These are phyloP conservation scores for Condylostylus longicornis DNA, from an alignment of 1,140 invertebrate genomes.

Conservation along the genomic window DNA sequence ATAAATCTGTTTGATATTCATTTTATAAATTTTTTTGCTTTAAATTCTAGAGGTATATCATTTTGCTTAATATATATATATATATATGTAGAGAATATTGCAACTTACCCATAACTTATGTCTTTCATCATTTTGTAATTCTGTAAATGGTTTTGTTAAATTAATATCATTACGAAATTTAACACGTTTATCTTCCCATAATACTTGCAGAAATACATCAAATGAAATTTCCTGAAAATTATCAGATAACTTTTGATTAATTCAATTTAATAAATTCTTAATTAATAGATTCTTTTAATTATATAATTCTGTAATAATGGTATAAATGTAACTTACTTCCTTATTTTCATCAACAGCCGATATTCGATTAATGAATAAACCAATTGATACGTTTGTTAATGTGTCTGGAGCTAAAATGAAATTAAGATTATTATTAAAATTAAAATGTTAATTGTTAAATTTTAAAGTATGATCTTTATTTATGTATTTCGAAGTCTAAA, in stretches of 20 bases:
- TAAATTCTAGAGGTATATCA: too few relatives aligned
- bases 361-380: constrained; percentile 40
- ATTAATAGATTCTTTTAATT: neutral
- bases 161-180: constrained; percentile 11
- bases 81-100: neutral
- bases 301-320: too few relatives aligned
- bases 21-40: too few relatives aligned
- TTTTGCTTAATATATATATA: too few relatives aligned
- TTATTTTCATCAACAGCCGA: constrained; percentile 44
- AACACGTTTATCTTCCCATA: constrained; percentile 39
- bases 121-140: constrained; percentile 7
- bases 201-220: constrained; percentile 43
- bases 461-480: too few relatives aligned
- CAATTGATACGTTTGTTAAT: constrained; percentile 40
- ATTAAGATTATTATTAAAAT: too few relatives aligned
- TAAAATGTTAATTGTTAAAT: too few relatives aligned
- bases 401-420: too few relatives aligned
- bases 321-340: constrained; percentile 33
- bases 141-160: constrained; percentile 2
- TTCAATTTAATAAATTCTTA: neutral
- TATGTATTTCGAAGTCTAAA: too few relatives aligned
- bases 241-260: neutral
- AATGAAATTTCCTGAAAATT: constrained; percentile 40
- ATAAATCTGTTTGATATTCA: too few relatives aligned
- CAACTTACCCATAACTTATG: constrained; percentile 7